Base-by-base conservation (phyloP, 2,888 invertebrate genomes). In the Scrobipalpa atriplicella region DNA sequence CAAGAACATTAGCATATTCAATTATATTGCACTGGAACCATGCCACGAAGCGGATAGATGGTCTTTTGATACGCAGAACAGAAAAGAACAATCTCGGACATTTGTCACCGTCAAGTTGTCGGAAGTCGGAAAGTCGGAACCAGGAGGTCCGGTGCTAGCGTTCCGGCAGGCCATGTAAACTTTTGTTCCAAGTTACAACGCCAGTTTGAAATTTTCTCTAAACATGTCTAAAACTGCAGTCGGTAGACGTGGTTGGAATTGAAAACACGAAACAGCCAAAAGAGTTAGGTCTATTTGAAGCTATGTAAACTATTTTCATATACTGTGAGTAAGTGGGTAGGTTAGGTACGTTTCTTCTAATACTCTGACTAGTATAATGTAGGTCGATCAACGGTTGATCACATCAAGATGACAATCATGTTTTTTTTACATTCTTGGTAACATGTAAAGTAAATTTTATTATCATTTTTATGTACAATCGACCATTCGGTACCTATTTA, bases 61-160 rank as follows among this genome's bases (percentile, higher is more conserved):
- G 51, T 52, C 63, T 63, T 63, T 63, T 63, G 63, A 63, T 47
- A 47, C 41, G 41, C 29, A 36, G 21, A 56, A 36, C 64, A 64
- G 52, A 62, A 64, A 67, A 67, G 66, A 64, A 67, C 70, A 71
- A 74, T 75, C 74, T 73, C 70, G 64, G 69, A 75, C 83, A 84
- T 85, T 84, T 78, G 79, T 85, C 83, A 75, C 70, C 71, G 84
- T 84, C 84, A 69, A 78, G 81, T 78, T 80, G 78, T 81, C 78
- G 70, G 76, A 74, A 75, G 73, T 74, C 5, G 29, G 76, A 74
- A 74, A 75, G 73, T 74, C 5, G 29, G 76, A 74, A 75, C 73
- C 73, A 71, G 66, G 64, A 70, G 72, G 72, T 72, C 75, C 73
- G 51, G 36, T 47, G 54, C 62, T 5, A 36, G 54, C 43, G 47